A percentile compares a stretch with the other conserved stretches of the same genome.
Conservation (phyloP, 2,113 vertebrate genomes). For the Poecile atricapillus region DNA sequence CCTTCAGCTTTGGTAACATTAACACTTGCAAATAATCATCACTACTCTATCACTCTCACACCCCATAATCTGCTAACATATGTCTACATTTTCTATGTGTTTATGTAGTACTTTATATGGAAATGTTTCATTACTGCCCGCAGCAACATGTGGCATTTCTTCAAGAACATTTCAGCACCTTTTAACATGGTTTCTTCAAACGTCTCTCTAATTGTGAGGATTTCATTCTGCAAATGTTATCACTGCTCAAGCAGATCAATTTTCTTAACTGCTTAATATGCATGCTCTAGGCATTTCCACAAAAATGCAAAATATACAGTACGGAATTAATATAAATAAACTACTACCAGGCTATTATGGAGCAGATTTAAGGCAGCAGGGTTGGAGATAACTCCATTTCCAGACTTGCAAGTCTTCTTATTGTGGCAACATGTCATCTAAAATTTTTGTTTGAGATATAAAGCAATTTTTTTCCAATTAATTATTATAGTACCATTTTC, state of each 20-base stretch:
- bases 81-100: conserved; percentile 44
- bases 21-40: conserved; percentile 61
- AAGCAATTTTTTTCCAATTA: not conserved
- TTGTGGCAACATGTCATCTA: not conserved
- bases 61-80: conserved; percentile 59
- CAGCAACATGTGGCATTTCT: conserved; percentile 67
- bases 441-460: not conserved
- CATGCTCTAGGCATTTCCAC: conserved; percentile 38
- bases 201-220: conserved; percentile 46
- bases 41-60: conserved; percentile 50
- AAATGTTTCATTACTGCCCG: conserved; percentile 60
- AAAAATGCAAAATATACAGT: conserved; percentile 48
- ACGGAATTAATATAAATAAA: conserved; percentile 34
- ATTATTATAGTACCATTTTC: not conserved
- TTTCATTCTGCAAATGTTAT: conserved; percentile 61
- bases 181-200: conserved; percentile 55
- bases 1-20: conserved; percentile 29
- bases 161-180: conserved; percentile 61
- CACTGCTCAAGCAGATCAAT: conserved; percentile 55
- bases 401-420: not conserved
- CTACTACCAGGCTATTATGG: conserved; percentile 22
- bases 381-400: not conserved
- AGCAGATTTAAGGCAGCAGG: conserved; percentile 7
- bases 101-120: conserved; percentile 61
- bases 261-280: conserved; percentile 58